Evolutionary conservation across 2,113 vertebrate species (phyloP).

Genomic region (Acinonyx jubatus): DNA sequence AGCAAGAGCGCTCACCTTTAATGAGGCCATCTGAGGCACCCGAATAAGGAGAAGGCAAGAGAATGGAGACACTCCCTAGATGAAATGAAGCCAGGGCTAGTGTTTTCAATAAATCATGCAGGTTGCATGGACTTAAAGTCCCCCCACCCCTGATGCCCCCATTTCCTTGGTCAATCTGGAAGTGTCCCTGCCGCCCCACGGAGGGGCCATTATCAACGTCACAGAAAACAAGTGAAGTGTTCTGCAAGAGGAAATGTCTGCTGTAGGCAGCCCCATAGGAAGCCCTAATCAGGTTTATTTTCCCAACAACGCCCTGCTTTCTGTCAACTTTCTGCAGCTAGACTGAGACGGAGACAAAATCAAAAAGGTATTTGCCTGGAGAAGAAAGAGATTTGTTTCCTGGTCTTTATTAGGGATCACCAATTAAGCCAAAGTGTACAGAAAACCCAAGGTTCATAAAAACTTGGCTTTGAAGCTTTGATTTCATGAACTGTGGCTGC

Average conservation of each 20-base stretch:
- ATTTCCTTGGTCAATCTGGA: neutral
- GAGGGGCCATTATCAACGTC: neutral
- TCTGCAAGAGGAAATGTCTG: neutral
- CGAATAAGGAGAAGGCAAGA: neutral
- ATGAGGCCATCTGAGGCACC: accelerated
- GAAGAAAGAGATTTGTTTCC: neutral
- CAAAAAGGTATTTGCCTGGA: conserved; percentile 33
- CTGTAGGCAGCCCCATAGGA: neutral
- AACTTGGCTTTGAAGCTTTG: neutral
- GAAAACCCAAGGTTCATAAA: neutral
- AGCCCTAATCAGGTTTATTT: conserved; percentile 31
- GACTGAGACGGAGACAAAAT: conserved; percentile 13
- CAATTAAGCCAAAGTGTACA: neutral
- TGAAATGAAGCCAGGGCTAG: neutral
- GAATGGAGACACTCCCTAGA: neutral
- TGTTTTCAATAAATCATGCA: neutral
- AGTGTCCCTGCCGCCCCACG: accelerated
- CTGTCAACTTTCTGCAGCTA: conserved; percentile 50
- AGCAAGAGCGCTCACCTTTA: neutral
- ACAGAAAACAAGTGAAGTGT: neutral
- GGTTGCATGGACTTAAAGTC: accelerated
- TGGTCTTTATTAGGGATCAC: conserved; percentile 14
- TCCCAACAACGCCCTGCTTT: neutral
- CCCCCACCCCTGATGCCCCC: accelerated
- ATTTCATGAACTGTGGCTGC: neutral